A percentile compares a stretch with the other conserved stretches of the same genome.
Conservation (phyloP, 2,113 vertebrate species). For the Halichoerus grypus region DNA sequence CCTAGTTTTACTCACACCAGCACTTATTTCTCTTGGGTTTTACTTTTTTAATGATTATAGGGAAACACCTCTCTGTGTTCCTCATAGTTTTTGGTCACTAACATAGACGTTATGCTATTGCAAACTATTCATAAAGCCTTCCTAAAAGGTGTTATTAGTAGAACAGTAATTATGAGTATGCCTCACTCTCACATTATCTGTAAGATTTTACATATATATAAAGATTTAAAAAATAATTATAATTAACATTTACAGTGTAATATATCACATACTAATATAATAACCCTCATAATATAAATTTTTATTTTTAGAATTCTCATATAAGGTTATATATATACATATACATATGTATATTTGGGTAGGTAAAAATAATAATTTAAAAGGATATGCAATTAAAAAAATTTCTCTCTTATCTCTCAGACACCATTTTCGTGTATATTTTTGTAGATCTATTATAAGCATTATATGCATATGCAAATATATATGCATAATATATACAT, state of each 20-base stretch:
- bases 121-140: constrained; percentile 14
- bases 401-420: not conserved
- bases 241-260: not conserved
- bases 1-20: not conserved
- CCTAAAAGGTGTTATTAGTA: not conserved
- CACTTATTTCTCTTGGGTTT: not conserved
- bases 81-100: not conserved
- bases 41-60: not conserved
- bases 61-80: not conserved
- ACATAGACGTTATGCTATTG: not conserved
- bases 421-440: constrained; percentile 9
- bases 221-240: not conserved
- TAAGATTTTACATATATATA: not conserved
- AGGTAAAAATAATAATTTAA: constrained; percentile 38
- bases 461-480: not conserved
- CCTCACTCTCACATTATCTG: not conserved
- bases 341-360: not conserved
- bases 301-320: constrained; percentile 8
- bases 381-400: constrained; percentile 33
- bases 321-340: not conserved
- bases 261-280: not conserved
- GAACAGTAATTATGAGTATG: not conserved
- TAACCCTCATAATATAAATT: not conserved
- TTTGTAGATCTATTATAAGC: constrained; percentile 13
- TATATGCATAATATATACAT: not conserved